Conservation (phyloP, 2,797 vertebrate genomes). For the Pogonophryne albipinna region DNA sequence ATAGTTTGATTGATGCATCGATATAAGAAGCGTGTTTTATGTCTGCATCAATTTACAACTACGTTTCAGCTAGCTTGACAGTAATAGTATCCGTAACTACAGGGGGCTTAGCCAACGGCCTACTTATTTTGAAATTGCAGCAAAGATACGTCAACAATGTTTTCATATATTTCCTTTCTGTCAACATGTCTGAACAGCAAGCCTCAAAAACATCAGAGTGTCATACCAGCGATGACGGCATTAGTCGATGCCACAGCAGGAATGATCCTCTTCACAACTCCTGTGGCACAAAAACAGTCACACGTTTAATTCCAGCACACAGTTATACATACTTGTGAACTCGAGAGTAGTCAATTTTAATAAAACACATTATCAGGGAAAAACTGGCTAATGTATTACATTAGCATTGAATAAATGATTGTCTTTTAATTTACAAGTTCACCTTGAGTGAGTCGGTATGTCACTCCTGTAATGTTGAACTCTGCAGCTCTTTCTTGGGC, state of each 20-base stretch:
- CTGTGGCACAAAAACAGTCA: slow-evolving; percentile 75
- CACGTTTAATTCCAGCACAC: not conserved
- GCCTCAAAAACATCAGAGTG: not conserved
- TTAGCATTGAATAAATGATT: not conserved
- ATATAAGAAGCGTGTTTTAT: not conserved
- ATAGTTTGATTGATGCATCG: no score
- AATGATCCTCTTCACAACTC: slow-evolving; percentile 97
- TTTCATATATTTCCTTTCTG: not conserved
- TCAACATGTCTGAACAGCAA: not conserved
- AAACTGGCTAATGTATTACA: not conserved
- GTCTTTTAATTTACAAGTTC: slow-evolving; percentile 41
- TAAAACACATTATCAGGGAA: not conserved
- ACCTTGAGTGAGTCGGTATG: slow-evolving; percentile 98
- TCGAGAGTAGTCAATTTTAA: not conserved
- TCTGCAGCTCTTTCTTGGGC: slow-evolving; percentile 92
- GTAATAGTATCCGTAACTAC: not conserved
- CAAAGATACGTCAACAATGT: not conserved
- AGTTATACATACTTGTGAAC: not conserved
- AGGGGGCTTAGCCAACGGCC: not conserved
- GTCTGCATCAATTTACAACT: not conserved
- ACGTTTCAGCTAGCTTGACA: not conserved
- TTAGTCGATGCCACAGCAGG: slow-evolving; percentile 98
- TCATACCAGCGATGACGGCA: slow-evolving; percentile 95
- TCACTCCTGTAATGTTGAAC: slow-evolving; percentile 93
- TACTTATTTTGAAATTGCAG: not conserved